These are phyloP conservation scores for Stictocephala bisonia DNA, from an alignment of 2,888 invertebrate species.

Conservation along the genomic window DNA sequence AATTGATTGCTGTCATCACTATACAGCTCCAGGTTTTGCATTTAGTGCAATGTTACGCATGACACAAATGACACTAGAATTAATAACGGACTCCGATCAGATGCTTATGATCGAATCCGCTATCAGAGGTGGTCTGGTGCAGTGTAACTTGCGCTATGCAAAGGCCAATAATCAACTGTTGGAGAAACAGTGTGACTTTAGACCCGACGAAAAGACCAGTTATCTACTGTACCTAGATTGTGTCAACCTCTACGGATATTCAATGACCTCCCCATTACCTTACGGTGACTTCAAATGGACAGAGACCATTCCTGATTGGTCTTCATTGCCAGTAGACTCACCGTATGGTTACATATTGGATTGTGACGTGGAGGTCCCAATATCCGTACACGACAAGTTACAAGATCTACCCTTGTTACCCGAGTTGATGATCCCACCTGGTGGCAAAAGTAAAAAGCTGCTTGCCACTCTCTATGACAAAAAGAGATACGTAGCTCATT, in stretches of 20 bases:
- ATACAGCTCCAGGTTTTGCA: conserved; percentile 36
- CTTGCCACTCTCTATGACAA: neutral
- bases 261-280: neutral
- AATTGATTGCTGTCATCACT: conserved; percentile 43
- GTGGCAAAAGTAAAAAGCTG: neutral
- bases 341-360: neutral
- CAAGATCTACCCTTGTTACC: neutral
- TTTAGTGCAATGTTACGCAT: conserved; percentile 38
- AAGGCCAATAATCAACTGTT: conserved; percentile 22
- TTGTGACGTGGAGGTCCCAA: neutral
- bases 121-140: conserved; percentile 43
- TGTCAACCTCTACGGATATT: neutral
- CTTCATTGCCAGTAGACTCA: neutral
- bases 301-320: neutral
- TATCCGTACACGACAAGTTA: neutral
- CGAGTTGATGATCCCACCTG: neutral
- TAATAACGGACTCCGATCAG: conserved; percentile 46
- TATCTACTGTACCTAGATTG: neutral
- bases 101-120: conserved; percentile 48
- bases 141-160: conserved; percentile 1
- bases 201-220: neutral
- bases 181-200: neutral
- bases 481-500: neutral
- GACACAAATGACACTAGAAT: conserved; percentile 39
- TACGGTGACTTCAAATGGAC: neutral